phyloP scores from a whole-genome alignment of 2,888 invertebrate species.

The Pyralis farinalis region DNA sequence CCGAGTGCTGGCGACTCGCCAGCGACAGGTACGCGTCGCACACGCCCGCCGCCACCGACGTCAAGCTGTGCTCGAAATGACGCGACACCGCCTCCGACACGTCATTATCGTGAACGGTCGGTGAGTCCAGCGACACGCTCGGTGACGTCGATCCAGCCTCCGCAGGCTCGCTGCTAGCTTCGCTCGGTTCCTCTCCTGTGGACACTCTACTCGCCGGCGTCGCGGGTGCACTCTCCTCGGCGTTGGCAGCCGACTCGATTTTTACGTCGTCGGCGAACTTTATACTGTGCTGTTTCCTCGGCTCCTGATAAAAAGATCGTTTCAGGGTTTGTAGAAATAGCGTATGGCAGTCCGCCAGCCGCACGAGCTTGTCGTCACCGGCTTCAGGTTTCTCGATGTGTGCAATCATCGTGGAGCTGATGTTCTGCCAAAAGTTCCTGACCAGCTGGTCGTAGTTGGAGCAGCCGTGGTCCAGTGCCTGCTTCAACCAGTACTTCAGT shows the following conservation, averaged over 20 bases:
- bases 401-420: constrained; percentile 38
- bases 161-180: no score
- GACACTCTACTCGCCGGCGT: neutral
- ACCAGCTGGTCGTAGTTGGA: constrained; percentile 48
- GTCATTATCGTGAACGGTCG: no score
- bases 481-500: constrained; percentile 53
- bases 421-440: constrained; percentile 63
- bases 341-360: constrained; percentile 61
- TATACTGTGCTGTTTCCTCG: constrained; percentile 40
- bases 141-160: neutral
- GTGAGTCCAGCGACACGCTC: no score
- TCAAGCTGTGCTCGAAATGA: neutral
- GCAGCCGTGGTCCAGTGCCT: constrained; percentile 28
- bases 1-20: neutral
- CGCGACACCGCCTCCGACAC: neutral
- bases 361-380: constrained; percentile 44
- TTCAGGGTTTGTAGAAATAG: constrained; percentile 47
- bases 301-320: constrained; percentile 31
- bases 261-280: constrained; percentile 27
- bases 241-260: constrained; percentile 1
- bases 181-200: neutral
- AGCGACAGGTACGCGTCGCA: neutral
- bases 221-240: neutral
- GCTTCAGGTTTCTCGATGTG: constrained; percentile 47
- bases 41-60: neutral